Percentiles rank a stretch among this genome's conserved stretches.
These are phyloP conservation scores for Myrmecobius fasciatus DNA, from an alignment of 2,113 vertebrate species.

Conservation along the genomic window DNA sequence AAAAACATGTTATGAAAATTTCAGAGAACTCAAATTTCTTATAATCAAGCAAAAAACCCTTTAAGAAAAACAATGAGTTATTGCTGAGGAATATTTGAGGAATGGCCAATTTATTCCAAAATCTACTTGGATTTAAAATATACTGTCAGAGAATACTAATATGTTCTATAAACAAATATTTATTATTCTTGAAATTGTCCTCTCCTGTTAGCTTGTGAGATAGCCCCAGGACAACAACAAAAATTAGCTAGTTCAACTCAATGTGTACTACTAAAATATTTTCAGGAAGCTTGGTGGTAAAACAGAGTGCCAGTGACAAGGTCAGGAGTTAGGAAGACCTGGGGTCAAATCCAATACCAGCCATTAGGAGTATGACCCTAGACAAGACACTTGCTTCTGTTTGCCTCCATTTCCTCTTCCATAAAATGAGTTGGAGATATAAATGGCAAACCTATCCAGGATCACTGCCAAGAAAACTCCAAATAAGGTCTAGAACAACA, in stretches of 20 bases:
- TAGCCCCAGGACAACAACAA: slow-evolving; percentile 71
- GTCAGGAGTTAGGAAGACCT: neutral
- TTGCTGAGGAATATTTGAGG: slow-evolving; percentile 55
- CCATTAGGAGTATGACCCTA: neutral
- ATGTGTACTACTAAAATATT: slow-evolving; percentile 64
- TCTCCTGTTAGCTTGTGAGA: slow-evolving; percentile 60
- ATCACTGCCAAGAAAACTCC: neutral
- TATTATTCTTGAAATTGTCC: slow-evolving; percentile 76
- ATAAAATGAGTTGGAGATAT: neutral
- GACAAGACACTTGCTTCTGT: neutral
- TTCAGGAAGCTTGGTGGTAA: neutral
- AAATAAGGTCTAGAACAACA: neutral
- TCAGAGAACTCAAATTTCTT: slow-evolving; percentile 36
- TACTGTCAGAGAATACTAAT: slow-evolving; percentile 57
- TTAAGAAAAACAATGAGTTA: slow-evolving; percentile 59
- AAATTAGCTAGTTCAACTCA: slow-evolving; percentile 61
- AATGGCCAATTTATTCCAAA: neutral
- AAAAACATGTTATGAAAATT: slow-evolving; percentile 54
- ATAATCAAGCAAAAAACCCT: slow-evolving; percentile 51
- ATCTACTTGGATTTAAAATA: slow-evolving; percentile 39
- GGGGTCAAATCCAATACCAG: neutral
- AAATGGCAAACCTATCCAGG: neutral
- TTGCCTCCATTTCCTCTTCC: neutral
- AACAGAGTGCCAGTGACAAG: neutral
- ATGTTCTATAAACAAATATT: slow-evolving; percentile 56